Evolutionary conservation across 53 echinoderm and acorn worm species (phyloP).

Genomic region (Echinometra lucunter): DNA sequence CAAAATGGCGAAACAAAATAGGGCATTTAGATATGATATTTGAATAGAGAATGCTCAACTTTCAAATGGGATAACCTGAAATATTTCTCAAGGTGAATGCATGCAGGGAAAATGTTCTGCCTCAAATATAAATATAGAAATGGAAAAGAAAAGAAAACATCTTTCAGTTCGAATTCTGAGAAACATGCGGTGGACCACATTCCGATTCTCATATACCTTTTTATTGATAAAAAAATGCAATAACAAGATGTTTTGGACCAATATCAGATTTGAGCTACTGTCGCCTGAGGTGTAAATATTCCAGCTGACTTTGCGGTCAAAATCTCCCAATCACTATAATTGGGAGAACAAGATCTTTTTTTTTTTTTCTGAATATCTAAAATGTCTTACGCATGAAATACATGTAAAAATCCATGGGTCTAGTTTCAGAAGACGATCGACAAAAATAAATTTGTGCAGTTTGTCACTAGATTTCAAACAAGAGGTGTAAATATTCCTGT

Average conservation of each 20-base stretch:
- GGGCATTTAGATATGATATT: no score
- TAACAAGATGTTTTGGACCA: neutral
- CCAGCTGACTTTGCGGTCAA: neutral
- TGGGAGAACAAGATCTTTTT: neutral
- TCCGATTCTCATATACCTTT: neutral
- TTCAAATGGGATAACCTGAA: neutral
- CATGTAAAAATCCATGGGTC: no score
- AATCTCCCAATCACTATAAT: neutral
- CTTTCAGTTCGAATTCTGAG: neutral
- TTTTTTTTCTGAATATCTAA: no score
- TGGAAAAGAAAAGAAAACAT: neutral
- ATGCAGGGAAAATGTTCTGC: neutral
- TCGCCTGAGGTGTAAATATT: neutral
- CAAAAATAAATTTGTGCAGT: no score
- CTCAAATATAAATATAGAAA: neutral
- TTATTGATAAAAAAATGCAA: neutral
- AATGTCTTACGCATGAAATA: no score
- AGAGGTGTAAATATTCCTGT: no score
- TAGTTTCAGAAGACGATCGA: no score
- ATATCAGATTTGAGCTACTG: neutral
- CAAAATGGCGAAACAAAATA: no score
- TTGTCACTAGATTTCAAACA: no score
- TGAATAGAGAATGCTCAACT: no score
- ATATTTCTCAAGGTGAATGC: neutral
- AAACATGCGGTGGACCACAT: neutral